Evolutionary conservation across 2,888 invertebrate genomes (phyloP).

Genomic region (Desoria tigrina): DNA sequence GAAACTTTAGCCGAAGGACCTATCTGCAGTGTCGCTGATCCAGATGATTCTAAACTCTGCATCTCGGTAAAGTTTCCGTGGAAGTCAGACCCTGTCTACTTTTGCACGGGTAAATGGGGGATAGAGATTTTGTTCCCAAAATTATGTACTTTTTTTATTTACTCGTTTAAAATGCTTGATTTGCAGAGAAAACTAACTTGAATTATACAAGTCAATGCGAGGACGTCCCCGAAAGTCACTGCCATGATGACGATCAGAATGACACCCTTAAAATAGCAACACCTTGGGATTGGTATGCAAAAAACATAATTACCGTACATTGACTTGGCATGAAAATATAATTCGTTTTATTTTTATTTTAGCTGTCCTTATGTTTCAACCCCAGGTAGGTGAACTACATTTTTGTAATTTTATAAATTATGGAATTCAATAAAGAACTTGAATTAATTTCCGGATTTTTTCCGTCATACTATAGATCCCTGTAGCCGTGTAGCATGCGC

Average conservation of each 20-base stretch:
- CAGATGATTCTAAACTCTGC: slow-evolving; percentile 23
- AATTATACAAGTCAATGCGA: slow-evolving; percentile 26
- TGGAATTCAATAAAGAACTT: not conserved
- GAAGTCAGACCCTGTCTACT: slow-evolving; percentile 28
- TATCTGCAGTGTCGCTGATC: slow-evolving; percentile 28
- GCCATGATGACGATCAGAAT: slow-evolving; percentile 21
- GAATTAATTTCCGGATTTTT: too few relatives aligned
- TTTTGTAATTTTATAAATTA: slow-evolving; percentile 1
- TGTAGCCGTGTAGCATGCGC: slow-evolving; percentile 27
- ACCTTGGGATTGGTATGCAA: slow-evolving; percentile 30
- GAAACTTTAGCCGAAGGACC: too few relatives aligned
- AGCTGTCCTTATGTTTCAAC: slow-evolving; percentile 30
- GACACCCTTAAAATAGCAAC: slow-evolving; percentile 32
- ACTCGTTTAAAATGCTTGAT: too few relatives aligned
- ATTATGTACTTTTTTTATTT: too few relatives aligned
- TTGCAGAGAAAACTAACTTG: slow-evolving; percentile 13
- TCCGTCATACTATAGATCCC: slow-evolving; percentile 14
- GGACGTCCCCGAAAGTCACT: slow-evolving; percentile 14
- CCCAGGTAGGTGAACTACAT: slow-evolving; percentile 7
- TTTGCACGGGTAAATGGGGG: slow-evolving; percentile 35
- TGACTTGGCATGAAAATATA: too few relatives aligned
- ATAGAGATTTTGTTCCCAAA: too few relatives aligned
- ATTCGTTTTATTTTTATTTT: too few relatives aligned
- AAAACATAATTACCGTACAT: too few relatives aligned
- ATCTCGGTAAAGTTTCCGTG: slow-evolving; percentile 33